phyloP scores from a whole-genome alignment of 2,113 vertebrate genomes.

The Nothoprocta perdicaria region DNA sequence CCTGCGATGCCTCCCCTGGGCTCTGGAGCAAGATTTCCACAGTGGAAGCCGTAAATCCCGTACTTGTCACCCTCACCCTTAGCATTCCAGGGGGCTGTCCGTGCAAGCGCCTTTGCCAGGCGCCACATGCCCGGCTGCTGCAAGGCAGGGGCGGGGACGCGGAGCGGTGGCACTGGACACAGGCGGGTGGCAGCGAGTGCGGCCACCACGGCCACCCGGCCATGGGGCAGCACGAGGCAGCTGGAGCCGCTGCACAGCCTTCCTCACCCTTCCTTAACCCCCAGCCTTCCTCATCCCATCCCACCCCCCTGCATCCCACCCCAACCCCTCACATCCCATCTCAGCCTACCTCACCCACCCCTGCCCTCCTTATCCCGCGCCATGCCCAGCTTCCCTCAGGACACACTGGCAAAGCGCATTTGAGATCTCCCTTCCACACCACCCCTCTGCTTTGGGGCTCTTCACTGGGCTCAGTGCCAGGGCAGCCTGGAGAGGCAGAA shows the following conservation, averaged over 20 bases:
- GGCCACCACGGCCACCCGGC: neutral
- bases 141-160: neutral
- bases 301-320: too few relatives aligned
- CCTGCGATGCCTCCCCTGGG: neutral
- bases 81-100: neutral
- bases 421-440: neutral
- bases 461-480: neutral
- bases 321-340: too few relatives aligned
- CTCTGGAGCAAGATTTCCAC: neutral
- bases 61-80: neutral
- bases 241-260: too few relatives aligned
- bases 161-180: accelerated
- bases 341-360: neutral
- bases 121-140: neutral
- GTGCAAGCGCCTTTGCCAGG: neutral
- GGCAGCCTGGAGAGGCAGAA: neutral
- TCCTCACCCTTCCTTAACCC: too few relatives aligned
- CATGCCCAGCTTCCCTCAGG: neutral
- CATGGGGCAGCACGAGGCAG: accelerated
- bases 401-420: neutral
- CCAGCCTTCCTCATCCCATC: too few relatives aligned
- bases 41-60: neutral
- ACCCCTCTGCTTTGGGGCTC: neutral
- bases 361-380: neutral
- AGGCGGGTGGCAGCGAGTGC: accelerated